Conservation (phyloP, 2,888 invertebrate species). For the Lasioglossum pauxillum region DNA sequence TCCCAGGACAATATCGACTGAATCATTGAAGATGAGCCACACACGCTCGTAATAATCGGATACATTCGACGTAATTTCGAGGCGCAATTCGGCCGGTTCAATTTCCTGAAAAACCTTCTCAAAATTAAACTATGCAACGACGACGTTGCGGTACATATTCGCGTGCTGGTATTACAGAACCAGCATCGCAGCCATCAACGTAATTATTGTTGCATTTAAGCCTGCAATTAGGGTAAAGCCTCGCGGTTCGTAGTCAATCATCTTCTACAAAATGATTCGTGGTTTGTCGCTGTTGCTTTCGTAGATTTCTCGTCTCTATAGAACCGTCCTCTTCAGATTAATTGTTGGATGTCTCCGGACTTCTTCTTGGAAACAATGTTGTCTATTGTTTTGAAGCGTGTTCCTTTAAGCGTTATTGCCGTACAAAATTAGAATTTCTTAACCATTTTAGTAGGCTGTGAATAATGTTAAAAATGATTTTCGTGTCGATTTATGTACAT, state of each 20-base stretch:
- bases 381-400: background rate
- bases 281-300: background rate
- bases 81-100: background rate
- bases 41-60: conserved; percentile 1
- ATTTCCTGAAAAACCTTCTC: background rate
- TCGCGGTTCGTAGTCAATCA: conserved; percentile 21
- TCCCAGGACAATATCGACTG: conserved; percentile 3
- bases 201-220: conserved; percentile 32
- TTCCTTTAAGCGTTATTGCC: background rate
- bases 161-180: conserved; percentile 21
- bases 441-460: no score
- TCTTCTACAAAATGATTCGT: conserved; percentile 29
- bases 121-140: conserved; percentile 23
- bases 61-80: background rate
- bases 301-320: background rate
- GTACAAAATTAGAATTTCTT: no score
- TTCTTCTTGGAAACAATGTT: background rate
- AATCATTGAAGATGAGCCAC: background rate
- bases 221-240: conserved; percentile 27
- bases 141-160: conserved; percentile 11
- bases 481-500: no score
- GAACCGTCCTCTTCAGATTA: background rate
- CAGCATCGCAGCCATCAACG: background rate
- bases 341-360: background rate
- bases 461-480: no score